Base-by-base conservation (phyloP, 2,797 vertebrate genomes). In the Pogonophryne albipinna region DNA sequence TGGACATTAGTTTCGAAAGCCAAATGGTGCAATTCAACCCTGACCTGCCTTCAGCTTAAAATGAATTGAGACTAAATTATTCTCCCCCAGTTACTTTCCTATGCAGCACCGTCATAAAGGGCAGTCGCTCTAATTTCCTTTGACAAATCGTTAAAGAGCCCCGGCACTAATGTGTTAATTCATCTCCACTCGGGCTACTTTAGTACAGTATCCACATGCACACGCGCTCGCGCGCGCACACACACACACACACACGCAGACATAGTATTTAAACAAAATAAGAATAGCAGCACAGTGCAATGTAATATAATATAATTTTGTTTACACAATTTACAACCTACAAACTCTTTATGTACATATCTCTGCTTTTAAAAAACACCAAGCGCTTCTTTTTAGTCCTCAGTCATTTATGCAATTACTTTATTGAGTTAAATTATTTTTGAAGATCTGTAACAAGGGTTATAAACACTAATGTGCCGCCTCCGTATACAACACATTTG, bases 1-100 rank as follows among this genome's bases (percentile, higher is more conserved):
- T 62, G 86, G 86, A 89, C 93, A 93, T 95, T 94, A 91, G 89
- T 92, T 93, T 85, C 84, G 78, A 91, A 93, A 94, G 92, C 90
- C 92, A 95, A 95, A 94, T 93, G 92, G 92, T 94, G 90, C 90
- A 92, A 91, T 94, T 95, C 91, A 93, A 90, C 90, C 87, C 92
- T 93, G 93, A 93, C 94, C 93, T 92, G 90, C 91, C 91, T 94
- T 93, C 89, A 88, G 87, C 73, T 60, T 84, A 77, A 91, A 93
- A 94, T 92, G 80, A 93, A 93, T 89, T 88, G 90, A 92, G 86
- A 90, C 87, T 80, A 82, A 92, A 91, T 94, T 92, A 94, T 93
- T 92, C 89, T 88, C 89, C 86, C 86, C 85, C 86, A 90, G 91
- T 93, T 93, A 87, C 86, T 91, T 90, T 94, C 76, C 84, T 86